A percentile compares a stretch with the other conserved stretches of the same genome.
phyloP scores from a whole-genome alignment of 2,113 vertebrate species.

The Gobiocypris rarus region DNA sequence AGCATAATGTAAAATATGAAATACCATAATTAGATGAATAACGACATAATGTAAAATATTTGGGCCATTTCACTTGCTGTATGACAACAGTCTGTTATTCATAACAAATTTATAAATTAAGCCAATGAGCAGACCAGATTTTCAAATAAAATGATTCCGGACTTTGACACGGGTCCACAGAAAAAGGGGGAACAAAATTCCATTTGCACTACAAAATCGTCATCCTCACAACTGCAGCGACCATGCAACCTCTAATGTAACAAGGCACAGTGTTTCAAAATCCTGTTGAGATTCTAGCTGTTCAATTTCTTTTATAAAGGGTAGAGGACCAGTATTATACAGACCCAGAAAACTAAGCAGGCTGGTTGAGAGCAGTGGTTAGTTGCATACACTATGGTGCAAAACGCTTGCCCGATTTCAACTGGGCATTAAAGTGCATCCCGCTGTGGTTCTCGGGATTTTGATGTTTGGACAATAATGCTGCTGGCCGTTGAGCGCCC shows the following conservation, averaged over 20 bases:
- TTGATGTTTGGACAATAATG: constrained; percentile 4
- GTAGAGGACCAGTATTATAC: constrained; percentile 8
- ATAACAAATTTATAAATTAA: not conserved
- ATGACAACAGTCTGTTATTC: not conserved
- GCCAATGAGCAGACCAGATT: not conserved
- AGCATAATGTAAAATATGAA: not conserved
- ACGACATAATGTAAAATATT: not conserved
- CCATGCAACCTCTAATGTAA: constrained; percentile 58
- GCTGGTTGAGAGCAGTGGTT: constrained; percentile 41
- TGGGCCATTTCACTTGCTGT: not conserved
- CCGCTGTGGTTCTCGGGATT: constrained; percentile 27
- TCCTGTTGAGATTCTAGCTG: constrained; percentile 35
- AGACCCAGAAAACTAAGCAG: constrained; percentile 40
- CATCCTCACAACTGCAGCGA: constrained; percentile 20
- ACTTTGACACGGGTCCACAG: not conserved
- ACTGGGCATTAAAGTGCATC: constrained; percentile 52
- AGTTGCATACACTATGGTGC: constrained; percentile 47
- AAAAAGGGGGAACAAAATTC: not conserved
- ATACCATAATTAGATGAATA: not conserved
- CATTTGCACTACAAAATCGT: not conserved
- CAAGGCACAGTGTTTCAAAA: constrained; percentile 76
- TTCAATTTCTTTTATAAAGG: constrained; percentile 25
- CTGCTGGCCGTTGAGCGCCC: not conserved
- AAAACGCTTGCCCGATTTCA: constrained; percentile 30
- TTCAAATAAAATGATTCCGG: too few species aligned